Percentiles rank a stretch among this genome's conserved stretches.
Conservation (phyloP, 2,113 vertebrate species). For the Isichthys henryi region DNA sequence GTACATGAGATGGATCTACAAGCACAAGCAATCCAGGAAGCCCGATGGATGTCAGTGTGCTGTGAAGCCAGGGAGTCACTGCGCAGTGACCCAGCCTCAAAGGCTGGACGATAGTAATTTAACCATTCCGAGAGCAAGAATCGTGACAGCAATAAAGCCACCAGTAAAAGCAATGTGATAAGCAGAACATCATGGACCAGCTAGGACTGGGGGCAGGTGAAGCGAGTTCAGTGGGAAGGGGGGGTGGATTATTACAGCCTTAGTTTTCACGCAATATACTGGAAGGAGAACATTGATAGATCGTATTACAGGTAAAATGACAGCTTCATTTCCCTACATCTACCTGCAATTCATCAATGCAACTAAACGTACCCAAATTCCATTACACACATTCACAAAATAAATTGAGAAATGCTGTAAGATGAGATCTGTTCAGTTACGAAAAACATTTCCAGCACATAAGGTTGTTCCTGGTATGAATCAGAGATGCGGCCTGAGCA, state of each 20-base stretch:
- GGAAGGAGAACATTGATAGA: background rate
- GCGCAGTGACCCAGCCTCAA: background rate
- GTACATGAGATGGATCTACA: background rate
- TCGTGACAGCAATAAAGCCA: background rate
- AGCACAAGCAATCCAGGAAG: background rate
- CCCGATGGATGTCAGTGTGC: background rate
- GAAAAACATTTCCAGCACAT: background rate
- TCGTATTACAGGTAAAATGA: background rate
- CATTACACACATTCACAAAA: background rate
- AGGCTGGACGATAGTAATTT: background rate
- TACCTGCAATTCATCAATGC: background rate
- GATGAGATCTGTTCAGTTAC: background rate
- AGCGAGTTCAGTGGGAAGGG: no score
- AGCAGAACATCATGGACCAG: background rate
- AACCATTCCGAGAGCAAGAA: background rate
- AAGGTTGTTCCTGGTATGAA: background rate
- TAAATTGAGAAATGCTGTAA: background rate
- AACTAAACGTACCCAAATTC: background rate
- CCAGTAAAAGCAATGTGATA: background rate
- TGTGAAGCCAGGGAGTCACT: background rate
- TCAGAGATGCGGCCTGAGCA: constrained; percentile 2
- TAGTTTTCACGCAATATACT: background rate
- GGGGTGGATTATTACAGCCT: background rate
- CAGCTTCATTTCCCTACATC: background rate
- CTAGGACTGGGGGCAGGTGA: background rate